Conservation (phyloP, 2,888 invertebrate species). For the Agriotes lineatus region DNA sequence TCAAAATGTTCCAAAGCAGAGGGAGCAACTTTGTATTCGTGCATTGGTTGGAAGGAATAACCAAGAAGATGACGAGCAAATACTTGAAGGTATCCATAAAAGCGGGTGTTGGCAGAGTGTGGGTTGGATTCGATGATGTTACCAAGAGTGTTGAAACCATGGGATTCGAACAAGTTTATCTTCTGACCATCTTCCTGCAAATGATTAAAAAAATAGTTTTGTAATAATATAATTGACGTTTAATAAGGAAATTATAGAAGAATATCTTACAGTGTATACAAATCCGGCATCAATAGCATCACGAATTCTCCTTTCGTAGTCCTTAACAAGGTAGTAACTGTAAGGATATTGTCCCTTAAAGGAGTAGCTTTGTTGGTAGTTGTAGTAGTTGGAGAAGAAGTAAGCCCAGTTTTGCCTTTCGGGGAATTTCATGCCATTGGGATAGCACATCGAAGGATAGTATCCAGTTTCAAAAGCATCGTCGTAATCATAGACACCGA, state of each 20-base stretch:
- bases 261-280: conserved; percentile 61
- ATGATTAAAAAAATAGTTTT: neutral
- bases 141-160: conserved; percentile 76
- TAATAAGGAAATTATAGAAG: no score
- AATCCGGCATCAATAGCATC: conserved; percentile 72
- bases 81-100: conserved; percentile 71
- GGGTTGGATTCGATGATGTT: conserved; percentile 75
- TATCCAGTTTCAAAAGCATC: conserved; percentile 71
- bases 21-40: conserved; percentile 68
- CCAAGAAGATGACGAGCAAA: conserved; percentile 74
- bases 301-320: conserved; percentile 69
- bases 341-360: conserved; percentile 67
- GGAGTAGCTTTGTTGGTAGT: conserved; percentile 55
- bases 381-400: conserved; percentile 64
- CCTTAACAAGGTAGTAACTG: conserved; percentile 64
- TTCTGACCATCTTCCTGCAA: conserved; percentile 57
- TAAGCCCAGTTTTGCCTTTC: conserved; percentile 72
- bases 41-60: conserved; percentile 56
- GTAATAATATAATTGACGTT: no score
- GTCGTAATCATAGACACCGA: conserved; percentile 71
- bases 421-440: conserved; percentile 77
- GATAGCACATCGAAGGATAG: conserved; percentile 73
- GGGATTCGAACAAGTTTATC: conserved; percentile 71
- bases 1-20: conserved; percentile 76
- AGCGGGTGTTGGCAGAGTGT: conserved; percentile 71